phyloP scores from a whole-genome alignment of 2,888 invertebrate species.

The Julus scanicus region DNA sequence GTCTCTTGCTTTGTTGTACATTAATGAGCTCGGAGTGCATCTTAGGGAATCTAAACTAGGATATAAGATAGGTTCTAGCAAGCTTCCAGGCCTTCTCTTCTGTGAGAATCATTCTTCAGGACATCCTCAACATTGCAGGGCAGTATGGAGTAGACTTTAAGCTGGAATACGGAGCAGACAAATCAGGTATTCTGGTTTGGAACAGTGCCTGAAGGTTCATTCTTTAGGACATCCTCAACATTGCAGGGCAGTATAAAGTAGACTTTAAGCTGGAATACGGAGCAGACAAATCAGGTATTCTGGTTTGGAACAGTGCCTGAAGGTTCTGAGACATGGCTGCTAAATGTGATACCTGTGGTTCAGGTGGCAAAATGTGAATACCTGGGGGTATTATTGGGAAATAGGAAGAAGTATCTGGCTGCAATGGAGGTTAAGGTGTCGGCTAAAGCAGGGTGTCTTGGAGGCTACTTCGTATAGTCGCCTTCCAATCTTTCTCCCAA shows the following conservation, averaged over 20 bases:
- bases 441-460: neutral
- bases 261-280: too few species aligned
- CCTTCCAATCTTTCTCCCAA: neutral
- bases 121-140: neutral
- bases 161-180: too few species aligned
- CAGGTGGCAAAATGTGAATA: neutral
- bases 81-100: neutral
- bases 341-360: neutral
- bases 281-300: neutral
- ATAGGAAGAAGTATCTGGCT: neutral
- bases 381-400: neutral
- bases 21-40: neutral
- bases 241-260: neutral
- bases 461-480: neutral
- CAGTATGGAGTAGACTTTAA: too few species aligned
- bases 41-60: neutral
- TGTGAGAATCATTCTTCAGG: neutral
- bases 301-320: neutral
- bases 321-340: neutral
- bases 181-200: neutral
- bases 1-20: neutral
- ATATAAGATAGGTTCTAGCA: neutral
- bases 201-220: neutral
- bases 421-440: neutral
- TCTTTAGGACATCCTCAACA: neutral